Base-by-base conservation (phyloP, 2,113 vertebrate species). In the Corythoichthys intestinalis region DNA sequence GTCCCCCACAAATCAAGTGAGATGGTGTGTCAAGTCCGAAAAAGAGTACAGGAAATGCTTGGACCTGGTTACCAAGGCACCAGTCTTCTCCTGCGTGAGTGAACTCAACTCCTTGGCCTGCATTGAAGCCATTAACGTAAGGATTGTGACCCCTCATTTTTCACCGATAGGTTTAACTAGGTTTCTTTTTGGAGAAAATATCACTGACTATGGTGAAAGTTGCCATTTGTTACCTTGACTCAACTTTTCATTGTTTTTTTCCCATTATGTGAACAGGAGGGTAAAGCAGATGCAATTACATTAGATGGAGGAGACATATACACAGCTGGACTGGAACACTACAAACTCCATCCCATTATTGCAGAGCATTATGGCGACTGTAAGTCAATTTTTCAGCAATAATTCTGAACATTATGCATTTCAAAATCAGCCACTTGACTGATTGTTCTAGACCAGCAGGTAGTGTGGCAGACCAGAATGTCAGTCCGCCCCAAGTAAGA, bases 251-350 rank as follows among this genome's bases (percentile, higher is more conserved):
- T 11, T 56, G 47, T 10, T 9, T 10, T 54, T 28, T 28, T 2
- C 2, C 11, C 8, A 17, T 20, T 10, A 1, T 56, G 20, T 34
- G 41, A 10, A 59, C 72, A 98, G 97, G 75, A 67, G 2, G 76
- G 71, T 0, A 82, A 89, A 28, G 94, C 93, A 20, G 96, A 99
- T 79, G 94, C 93, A 38, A 87, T 94, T 28, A 94, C 92, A 38
- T 59, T 95, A 73, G 96, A 97, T 3, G 94, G 92, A 12, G 94
- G 94, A 1, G 91, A 93, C 4, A 53, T 98, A 67, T 94, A 90
- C 62, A 91, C 84, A 2, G 95, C 93, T 57, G 93, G 93, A 67
- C 86, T 95, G 53, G 48, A 38, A 0, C 92, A 92, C 46, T 90
- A 96, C 56, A 66, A 91, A 34, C 88, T 99, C 79, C 92, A 90